These are phyloP conservation scores for Hololepta plana DNA, from an alignment of 2,888 invertebrate species.

Conservation along the genomic window DNA sequence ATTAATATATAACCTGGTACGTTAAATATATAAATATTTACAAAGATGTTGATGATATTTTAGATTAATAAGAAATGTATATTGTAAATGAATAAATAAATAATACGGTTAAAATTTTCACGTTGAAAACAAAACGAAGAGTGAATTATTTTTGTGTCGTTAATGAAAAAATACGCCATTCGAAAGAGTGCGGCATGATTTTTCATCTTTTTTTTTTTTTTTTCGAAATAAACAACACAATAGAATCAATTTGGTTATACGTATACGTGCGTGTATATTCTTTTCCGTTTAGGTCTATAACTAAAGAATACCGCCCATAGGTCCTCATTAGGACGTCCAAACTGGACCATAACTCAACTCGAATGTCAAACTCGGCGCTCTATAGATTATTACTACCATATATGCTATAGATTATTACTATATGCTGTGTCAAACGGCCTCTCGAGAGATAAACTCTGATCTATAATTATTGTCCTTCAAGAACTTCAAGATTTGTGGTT, in stretches of 20 bases:
- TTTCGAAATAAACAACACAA: background rate
- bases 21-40: too few species aligned
- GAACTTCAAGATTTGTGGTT: slow-evolving; percentile 12
- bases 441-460: slow-evolving; percentile 13
- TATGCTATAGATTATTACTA: too few species aligned
- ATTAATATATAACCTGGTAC: slow-evolving; percentile 4
- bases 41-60: too few species aligned
- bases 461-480: slow-evolving; percentile 18
- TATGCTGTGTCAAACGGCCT: slow-evolving; percentile 18
- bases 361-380: slow-evolving; percentile 19
- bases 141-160: too few species aligned
- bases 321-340: slow-evolving; percentile 21
- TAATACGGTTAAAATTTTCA: too few species aligned
- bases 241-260: too few species aligned
- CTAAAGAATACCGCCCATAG: slow-evolving; percentile 16
- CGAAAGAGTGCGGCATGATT: too few species aligned
- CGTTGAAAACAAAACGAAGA: too few species aligned
- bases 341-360: slow-evolving; percentile 19
- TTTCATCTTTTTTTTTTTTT: background rate
- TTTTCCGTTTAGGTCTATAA: background rate
- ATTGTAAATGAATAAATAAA: too few species aligned
- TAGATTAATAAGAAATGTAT: too few species aligned
- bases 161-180: too few species aligned
- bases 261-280: background rate
- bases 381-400: slow-evolving; percentile 19